phyloP scores from a whole-genome alignment of 1,140 invertebrate genomes.

The Rhagoletis zephyria region DNA sequence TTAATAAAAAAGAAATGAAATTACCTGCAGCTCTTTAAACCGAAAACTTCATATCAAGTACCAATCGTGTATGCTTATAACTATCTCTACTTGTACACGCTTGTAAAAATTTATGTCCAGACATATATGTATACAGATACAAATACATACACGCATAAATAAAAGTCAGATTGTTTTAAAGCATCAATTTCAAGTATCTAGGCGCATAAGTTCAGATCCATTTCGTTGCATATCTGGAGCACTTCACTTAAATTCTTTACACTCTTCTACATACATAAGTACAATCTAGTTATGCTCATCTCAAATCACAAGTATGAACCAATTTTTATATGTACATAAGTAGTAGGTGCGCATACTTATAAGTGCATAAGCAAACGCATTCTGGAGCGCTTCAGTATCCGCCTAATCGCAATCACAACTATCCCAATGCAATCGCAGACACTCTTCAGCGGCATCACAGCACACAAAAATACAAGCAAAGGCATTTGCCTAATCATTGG shows the following conservation, averaged over 20 bases:
- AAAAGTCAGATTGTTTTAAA: background rate
- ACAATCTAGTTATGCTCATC: background rate
- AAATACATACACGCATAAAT: background rate
- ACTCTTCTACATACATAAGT: background rate
- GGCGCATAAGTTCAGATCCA: background rate
- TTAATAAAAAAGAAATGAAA: no score
- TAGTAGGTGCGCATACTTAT: slow-evolving; percentile 5
- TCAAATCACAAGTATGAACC: background rate
- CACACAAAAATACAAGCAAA: background rate
- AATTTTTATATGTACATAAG: background rate
- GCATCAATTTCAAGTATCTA: slow-evolving; percentile 22
- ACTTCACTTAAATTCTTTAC: slow-evolving; percentile 36
- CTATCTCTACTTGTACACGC: no score
- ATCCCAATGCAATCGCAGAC: slow-evolving; percentile 17
- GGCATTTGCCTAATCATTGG: background rate
- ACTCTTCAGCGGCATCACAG: background rate
- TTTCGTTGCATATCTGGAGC: slow-evolving; percentile 22
- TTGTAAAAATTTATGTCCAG: no score
- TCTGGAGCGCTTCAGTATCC: slow-evolving; percentile 29
- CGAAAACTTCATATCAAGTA: no score
- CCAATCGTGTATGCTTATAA: no score
- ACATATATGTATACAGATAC: no score
- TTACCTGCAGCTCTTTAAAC: no score
- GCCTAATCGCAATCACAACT: slow-evolving; percentile 19
- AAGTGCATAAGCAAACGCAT: background rate